phyloP scores from a whole-genome alignment of 2,888 invertebrate species.

The Cylindroiulus punctatus region DNA sequence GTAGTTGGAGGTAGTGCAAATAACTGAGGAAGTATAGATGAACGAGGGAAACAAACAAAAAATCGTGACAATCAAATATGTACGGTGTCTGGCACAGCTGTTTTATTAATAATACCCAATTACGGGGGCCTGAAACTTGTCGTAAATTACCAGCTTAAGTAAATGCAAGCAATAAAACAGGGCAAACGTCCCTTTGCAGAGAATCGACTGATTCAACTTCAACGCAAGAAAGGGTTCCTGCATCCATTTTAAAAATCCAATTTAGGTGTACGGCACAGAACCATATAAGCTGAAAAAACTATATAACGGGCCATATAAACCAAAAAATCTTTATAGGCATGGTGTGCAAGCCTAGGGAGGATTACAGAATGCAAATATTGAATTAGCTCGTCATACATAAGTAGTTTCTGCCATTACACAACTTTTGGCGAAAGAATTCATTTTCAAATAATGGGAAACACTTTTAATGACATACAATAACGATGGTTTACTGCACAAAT shows the following conservation, averaged over 20 bases:
- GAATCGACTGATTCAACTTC: constrained; percentile 28
- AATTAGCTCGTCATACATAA: background rate
- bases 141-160: constrained; percentile 29
- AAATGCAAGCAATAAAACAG: constrained; percentile 19
- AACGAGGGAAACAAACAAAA: background rate
- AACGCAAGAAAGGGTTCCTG: background rate
- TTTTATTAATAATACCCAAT: constrained; percentile 23
- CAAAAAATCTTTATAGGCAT: background rate
- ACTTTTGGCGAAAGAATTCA: background rate
- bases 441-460: background rate
- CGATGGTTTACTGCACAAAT: too few species aligned
- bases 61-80: constrained; percentile 36
- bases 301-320: background rate
- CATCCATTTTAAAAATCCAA: constrained; percentile 28
- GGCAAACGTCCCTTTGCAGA: background rate
- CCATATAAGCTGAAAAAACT: background rate
- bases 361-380: constrained; percentile 28
- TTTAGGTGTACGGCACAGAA: background rate
- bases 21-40: background rate
- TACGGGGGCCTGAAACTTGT: constrained; percentile 1
- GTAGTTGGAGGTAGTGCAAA: background rate
- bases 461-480: too few species aligned
- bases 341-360: background rate
- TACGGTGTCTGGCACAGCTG: background rate
- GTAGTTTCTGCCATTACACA: background rate